A percentile compares a stretch with the other conserved stretches of the same genome.
phyloP scores from a whole-genome alignment of 2,113 vertebrate genomes.

The Phocoena sinus region DNA sequence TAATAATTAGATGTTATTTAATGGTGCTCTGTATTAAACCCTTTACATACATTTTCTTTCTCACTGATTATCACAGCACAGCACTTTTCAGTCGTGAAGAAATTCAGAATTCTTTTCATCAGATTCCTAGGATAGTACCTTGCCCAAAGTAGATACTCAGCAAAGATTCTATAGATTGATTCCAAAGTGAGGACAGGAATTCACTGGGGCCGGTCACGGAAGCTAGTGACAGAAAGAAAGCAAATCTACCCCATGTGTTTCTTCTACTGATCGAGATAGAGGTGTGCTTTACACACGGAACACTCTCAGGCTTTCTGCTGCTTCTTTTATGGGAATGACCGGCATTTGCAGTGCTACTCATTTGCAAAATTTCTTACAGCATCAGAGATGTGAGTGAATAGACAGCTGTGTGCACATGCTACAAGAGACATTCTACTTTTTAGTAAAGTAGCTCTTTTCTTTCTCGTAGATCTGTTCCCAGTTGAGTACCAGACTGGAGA shows the following conservation, averaged over 20 bases:
- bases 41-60: background rate
- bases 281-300: background rate
- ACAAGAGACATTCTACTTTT: background rate
- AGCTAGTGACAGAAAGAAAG: background rate
- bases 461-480: constrained; percentile 95
- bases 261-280: background rate
- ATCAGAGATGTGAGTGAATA: background rate
- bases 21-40: background rate
- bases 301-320: no score
- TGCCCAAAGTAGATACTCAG: background rate
- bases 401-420: background rate
- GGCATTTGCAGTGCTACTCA: background rate
- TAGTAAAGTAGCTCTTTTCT: constrained; percentile 57
- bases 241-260: background rate
- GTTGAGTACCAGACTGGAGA: constrained; percentile 95
- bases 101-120: background rate
- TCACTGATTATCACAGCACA: background rate
- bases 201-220: background rate
- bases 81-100: background rate
- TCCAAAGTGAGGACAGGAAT: background rate
- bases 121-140: background rate
- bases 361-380: background rate
- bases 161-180: background rate
- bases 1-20: background rate
- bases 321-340: background rate